Conservation (phyloP, 2,888 invertebrate genomes). For the Alcis repandata region DNA sequence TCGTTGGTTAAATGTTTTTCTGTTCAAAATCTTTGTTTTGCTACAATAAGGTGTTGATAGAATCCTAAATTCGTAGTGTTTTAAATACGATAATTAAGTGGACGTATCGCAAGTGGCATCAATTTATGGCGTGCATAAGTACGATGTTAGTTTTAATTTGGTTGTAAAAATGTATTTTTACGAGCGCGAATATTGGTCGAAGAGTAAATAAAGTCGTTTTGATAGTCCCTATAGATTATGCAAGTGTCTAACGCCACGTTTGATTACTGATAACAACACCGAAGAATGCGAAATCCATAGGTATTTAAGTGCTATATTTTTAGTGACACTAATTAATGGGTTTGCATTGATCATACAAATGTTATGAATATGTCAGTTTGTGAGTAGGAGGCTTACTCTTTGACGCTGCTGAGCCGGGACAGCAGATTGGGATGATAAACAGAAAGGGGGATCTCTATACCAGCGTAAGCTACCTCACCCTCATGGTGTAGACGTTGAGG, state of each 20-base stretch:
- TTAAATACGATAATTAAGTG: slow-evolving; percentile 9
- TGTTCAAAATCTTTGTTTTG: neutral
- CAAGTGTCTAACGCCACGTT: slow-evolving; percentile 7
- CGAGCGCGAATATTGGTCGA: slow-evolving; percentile 5
- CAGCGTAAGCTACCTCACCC: no score
- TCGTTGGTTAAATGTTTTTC: no score
- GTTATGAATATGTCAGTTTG: no score
- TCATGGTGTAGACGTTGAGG: no score
- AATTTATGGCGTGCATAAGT: slow-evolving; percentile 11
- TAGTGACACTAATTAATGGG: neutral
- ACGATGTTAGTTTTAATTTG: slow-evolving; percentile 15
- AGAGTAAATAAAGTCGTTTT: slow-evolving; percentile 18
- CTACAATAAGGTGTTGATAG: neutral
- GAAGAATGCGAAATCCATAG: neutral
- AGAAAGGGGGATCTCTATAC: no score
- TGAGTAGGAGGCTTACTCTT: no score
- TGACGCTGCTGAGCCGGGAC: no score
- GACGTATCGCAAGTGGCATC: neutral
- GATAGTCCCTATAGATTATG: slow-evolving; percentile 19
- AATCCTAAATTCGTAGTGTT: neutral
- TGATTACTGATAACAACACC: slow-evolving; percentile 3
- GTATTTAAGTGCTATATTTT: neutral
- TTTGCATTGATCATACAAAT: no score
- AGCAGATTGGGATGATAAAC: no score
- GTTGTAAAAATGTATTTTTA: slow-evolving; percentile 14